Conservation (phyloP, 2,888 invertebrate genomes). For the Ecliptopera silaceata region DNA sequence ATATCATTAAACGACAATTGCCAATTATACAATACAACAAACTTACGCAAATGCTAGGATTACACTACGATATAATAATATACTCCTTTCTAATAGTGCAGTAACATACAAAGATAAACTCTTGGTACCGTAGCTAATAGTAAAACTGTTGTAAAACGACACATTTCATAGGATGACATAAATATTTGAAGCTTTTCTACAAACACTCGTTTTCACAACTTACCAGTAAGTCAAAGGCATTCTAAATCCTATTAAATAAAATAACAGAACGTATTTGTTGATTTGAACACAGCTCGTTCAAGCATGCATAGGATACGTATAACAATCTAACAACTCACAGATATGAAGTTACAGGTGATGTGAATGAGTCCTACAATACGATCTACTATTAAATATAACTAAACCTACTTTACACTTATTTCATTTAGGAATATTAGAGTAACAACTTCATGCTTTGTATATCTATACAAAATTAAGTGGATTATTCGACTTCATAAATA, state of each 20-base stretch:
- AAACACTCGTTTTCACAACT: constrained; percentile 14
- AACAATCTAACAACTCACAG: constrained; percentile 12
- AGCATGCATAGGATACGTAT: constrained; percentile 16
- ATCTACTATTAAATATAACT: constrained; percentile 48
- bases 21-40: constrained; percentile 35
- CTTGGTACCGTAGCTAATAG: neutral
- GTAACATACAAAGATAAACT: constrained; percentile 13
- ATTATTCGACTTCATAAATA: constrained; percentile 27
- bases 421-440: constrained; percentile 62
- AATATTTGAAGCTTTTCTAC: constrained; percentile 19
- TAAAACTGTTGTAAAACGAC: constrained; percentile 4
- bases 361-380: neutral
- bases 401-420: constrained; percentile 66
- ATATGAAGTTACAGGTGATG: constrained; percentile 15
- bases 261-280: constrained; percentile 10
- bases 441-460: constrained; percentile 29
- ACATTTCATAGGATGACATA: constrained; percentile 12
- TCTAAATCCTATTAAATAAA: constrained; percentile 9
- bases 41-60: constrained; percentile 28
- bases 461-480: constrained; percentile 19
- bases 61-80: constrained; percentile 23
- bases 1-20: constrained; percentile 23
- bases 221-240: constrained; percentile 1
- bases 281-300: neutral
- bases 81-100: constrained; percentile 10